These are phyloP conservation scores for Oligia strigilis DNA, from an alignment of 2,888 invertebrate genomes.

Conservation along the genomic window DNA sequence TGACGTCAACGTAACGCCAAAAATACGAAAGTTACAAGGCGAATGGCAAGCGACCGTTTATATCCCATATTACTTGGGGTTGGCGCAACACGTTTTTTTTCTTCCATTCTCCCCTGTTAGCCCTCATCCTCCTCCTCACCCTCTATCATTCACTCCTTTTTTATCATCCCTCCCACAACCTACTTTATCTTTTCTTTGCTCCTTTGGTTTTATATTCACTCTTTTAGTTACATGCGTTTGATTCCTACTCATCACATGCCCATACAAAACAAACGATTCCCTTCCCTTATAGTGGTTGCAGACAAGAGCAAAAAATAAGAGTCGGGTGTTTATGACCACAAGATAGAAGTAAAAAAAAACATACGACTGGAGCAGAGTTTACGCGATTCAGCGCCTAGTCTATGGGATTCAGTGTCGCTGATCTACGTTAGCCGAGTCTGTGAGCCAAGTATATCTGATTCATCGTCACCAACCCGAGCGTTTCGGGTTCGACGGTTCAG, in stretches of 20 bases:
- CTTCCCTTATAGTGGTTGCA: neutral
- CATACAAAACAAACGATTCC: neutral
- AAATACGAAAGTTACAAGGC: neutral
- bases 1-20: conserved; percentile 10
- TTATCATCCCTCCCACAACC: neutral
- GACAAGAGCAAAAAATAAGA: neutral
- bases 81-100: neutral
- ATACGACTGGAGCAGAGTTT: neutral
- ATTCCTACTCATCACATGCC: neutral
- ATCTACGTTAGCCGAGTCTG: neutral
- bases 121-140: too few species aligned
- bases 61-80: neutral
- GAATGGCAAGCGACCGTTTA: too few species aligned
- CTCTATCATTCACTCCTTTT: neutral
- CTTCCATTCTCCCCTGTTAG: neutral
- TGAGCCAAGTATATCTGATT: neutral
- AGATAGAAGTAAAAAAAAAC: neutral
- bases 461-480: neutral
- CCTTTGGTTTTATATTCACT: neutral
- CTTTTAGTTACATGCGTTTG: neutral
- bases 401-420: neutral
- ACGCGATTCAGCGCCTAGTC: neutral
- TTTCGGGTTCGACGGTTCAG: neutral
- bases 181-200: neutral
- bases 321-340: neutral